These are phyloP conservation scores for Craterocephalus amniculus DNA, from an alignment of 2,797 vertebrate species.

Conservation along the genomic window DNA sequence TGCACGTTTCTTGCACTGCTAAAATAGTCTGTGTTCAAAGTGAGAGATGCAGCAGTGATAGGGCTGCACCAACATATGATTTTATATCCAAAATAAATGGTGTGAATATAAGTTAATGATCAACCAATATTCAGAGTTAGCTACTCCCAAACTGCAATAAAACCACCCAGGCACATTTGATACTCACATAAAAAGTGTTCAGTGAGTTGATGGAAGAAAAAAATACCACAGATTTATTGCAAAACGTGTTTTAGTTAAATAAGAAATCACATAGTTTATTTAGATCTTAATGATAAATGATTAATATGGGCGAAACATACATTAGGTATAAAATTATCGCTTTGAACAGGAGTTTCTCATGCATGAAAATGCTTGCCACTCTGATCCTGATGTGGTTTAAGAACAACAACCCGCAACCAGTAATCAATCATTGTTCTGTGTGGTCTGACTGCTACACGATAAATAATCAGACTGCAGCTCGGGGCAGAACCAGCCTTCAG, in stretches of 20 bases:
- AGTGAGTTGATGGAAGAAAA: constrained; percentile 32
- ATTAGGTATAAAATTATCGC: background rate
- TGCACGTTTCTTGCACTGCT: constrained; percentile 25
- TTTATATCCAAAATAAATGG: constrained; percentile 48
- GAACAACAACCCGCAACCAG: constrained; percentile 20
- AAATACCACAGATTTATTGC: background rate
- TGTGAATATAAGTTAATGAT: constrained; percentile 60
- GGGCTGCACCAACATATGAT: constrained; percentile 25
- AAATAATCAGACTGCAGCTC: constrained; percentile 12
- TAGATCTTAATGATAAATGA: background rate
- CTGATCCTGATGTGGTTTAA: background rate
- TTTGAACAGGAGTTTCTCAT: no score
- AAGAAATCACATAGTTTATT: background rate
- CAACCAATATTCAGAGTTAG: constrained; percentile 34
- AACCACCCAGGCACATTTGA: constrained; percentile 48
- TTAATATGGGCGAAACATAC: background rate
- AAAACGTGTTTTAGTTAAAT: background rate
- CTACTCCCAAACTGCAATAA: constrained; percentile 52
- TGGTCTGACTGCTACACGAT: background rate
- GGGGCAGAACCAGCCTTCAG: background rate
- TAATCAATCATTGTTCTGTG: constrained; percentile 20
- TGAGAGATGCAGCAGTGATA: constrained; percentile 40
- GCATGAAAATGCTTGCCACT: background rate
- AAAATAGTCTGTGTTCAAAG: constrained; percentile 46
- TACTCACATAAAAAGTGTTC: constrained; percentile 44